Base-by-base conservation (phyloP, 53 echinoderm and acorn worm genomes). In the Echinarachnius parma region DNA sequence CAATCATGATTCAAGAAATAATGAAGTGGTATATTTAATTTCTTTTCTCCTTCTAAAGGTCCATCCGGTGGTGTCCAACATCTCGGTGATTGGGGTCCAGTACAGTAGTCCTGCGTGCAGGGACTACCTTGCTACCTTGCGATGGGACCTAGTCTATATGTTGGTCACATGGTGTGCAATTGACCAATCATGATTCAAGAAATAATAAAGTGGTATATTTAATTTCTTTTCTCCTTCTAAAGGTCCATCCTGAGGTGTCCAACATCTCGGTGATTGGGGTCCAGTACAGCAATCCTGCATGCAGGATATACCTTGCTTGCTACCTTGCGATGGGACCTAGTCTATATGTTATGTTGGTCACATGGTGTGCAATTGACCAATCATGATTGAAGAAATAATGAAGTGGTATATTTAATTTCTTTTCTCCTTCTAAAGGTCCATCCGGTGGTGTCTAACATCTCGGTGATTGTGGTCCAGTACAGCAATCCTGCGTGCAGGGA, bases 81-180 rank as follows among this genome's bases (percentile, higher is more conserved):
- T 72, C 55, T 72, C 74, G 4, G 74, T 72, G 16, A 56, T 72
- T 35, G 74, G 74, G 2, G 74, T 72, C 14, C 74, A 72, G 74
- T 72, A 72, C 57, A 72, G 42, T 56, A 42, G 74, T 4, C 74
- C 74, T 23, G 56, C 74, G 3, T 72, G 36, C 11, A 34, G 42
- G 26, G 74, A 72, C 57, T 72, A 72, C 54, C 74, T 72, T 2
- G 74, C n/a, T n/a, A n/a, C n/a, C n/a, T n/a, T n/a, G n/a, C n/a
- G n/a, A n/a, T n/a, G n/a, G n/a, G n/a, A n/a, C n/a, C n/a, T n/a
- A n/a, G n/a, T n/a, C n/a, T n/a, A n/a, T n/a, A n/a, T n/a, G n/a
- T n/a, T n/a, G n/a, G n/a, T n/a, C n/a, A n/a, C n/a, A n/a, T n/a
- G n/a, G n/a, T n/a, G n/a, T n/a, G n/a, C n/a, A n/a, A n/a, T n/a